Evolutionary conservation across 2,113 vertebrate species (phyloP).

Genomic region (Romanogobio albipinnatus): DNA sequence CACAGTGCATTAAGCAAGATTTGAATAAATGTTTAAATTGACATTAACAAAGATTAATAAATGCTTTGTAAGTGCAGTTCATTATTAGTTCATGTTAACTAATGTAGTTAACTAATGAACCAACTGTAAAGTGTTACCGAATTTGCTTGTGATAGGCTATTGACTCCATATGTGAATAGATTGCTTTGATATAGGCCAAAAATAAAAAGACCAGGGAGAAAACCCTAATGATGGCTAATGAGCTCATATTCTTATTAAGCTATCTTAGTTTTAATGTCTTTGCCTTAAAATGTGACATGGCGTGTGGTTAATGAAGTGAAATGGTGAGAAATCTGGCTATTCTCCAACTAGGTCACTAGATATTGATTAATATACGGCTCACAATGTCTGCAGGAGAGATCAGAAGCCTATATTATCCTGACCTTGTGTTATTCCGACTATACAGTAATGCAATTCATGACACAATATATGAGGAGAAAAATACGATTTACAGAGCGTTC

Average conservation of each 20-base stretch:
- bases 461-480: not conserved
- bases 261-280: not conserved
- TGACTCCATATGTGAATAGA: not conserved
- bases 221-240: not conserved
- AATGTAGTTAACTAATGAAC: too few relatives aligned
- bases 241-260: not conserved
- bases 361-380: not conserved
- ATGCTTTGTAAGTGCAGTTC: too few relatives aligned
- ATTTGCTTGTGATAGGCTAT: not conserved
- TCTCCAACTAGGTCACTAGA: slow-evolving; percentile 21
- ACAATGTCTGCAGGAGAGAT: not conserved
- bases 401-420: not conserved
- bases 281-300: not conserved
- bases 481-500: not conserved
- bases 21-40: too few relatives aligned
- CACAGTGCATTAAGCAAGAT: too few relatives aligned
- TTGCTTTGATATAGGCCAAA: not conserved
- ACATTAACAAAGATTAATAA: too few relatives aligned
- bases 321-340: not conserved
- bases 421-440: not conserved
- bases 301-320: not conserved
- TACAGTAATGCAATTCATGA: not conserved
- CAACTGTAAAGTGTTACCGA: too few relatives aligned
- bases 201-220: too few relatives aligned
- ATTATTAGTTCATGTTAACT: too few relatives aligned